phyloP scores from a whole-genome alignment of 2,888 invertebrate species.

The Schizaphis graminum region DNA sequence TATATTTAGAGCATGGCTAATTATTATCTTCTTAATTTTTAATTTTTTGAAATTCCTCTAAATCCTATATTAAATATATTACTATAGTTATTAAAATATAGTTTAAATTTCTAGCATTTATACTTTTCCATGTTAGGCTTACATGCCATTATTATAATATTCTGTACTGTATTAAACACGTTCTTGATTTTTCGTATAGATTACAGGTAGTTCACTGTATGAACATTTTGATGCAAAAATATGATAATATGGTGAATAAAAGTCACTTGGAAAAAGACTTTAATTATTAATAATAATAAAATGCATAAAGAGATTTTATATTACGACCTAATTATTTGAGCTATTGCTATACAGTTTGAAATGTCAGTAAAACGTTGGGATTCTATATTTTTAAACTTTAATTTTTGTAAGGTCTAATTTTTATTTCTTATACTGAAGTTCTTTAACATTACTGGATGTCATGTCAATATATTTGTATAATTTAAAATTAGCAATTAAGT shows the following conservation, averaged over 20 bases:
- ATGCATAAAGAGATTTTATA: neutral
- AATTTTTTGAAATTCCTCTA: neutral
- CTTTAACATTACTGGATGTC: too few relatives aligned
- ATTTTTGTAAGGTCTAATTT: neutral
- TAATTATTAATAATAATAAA: neutral
- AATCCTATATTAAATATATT: neutral
- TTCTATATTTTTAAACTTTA: neutral
- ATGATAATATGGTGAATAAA: neutral
- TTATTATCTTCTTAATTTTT: neutral
- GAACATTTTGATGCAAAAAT: neutral
- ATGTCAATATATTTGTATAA: too few relatives aligned
- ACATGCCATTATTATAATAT: neutral
- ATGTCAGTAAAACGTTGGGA: neutral
- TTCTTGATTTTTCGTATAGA: neutral
- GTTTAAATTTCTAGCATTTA: neutral
- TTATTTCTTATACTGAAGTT: neutral
- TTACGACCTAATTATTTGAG: neutral
- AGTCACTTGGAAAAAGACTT: neutral
- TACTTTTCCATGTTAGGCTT: neutral
- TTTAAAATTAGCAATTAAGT: too few relatives aligned
- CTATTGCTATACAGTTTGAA: neutral
- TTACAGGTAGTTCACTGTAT: neutral
- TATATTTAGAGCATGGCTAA: neutral
- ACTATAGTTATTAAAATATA: neutral
- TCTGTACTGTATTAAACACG: neutral